phyloP scores from a whole-genome alignment of 2,113 vertebrate genomes.

The Catharus minimus region DNA sequence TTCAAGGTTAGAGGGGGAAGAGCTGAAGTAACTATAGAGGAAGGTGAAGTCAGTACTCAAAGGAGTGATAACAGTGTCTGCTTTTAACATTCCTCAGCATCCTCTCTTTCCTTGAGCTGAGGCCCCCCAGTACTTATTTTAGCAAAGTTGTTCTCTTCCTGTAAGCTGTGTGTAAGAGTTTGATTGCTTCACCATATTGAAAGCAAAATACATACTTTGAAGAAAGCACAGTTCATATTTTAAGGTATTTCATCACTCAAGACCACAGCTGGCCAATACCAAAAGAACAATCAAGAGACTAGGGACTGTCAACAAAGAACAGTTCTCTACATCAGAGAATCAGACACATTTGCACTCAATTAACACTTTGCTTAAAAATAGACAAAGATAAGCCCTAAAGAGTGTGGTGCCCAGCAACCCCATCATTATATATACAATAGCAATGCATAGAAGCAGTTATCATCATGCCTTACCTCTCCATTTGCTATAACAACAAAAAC shows the following conservation, averaged over 20 bases:
- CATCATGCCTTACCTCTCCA: not conserved
- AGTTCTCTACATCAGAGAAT: conserved; percentile 57
- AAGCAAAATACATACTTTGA: conserved; percentile 51
- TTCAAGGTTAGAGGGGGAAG: not conserved
- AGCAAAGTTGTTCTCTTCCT: conserved; percentile 7
- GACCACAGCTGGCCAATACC: conserved; percentile 60
- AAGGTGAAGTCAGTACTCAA: not conserved
- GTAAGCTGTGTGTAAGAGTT: conserved; percentile 26
- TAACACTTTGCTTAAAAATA: conserved; percentile 60
- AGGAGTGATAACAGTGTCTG: conserved; percentile 15
- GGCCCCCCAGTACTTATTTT: not conserved
- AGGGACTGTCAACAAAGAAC: conserved; percentile 52
- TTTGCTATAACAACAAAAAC: conserved; percentile 25
- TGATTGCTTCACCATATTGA: conserved; percentile 57
- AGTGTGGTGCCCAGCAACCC: not conserved
- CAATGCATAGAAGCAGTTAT: not conserved
- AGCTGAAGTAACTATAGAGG: not conserved
- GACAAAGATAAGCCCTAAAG: conserved; percentile 46
- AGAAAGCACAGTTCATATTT: conserved; percentile 66
- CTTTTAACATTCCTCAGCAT: conserved; percentile 52
- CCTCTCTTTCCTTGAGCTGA: not conserved
- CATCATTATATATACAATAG: not conserved
- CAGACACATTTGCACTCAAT: conserved; percentile 50
- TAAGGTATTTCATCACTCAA: conserved; percentile 67
- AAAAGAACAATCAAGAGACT: conserved; percentile 58